phyloP scores from a whole-genome alignment of 2,888 invertebrate species.

The Chloromyia formosa region DNA sequence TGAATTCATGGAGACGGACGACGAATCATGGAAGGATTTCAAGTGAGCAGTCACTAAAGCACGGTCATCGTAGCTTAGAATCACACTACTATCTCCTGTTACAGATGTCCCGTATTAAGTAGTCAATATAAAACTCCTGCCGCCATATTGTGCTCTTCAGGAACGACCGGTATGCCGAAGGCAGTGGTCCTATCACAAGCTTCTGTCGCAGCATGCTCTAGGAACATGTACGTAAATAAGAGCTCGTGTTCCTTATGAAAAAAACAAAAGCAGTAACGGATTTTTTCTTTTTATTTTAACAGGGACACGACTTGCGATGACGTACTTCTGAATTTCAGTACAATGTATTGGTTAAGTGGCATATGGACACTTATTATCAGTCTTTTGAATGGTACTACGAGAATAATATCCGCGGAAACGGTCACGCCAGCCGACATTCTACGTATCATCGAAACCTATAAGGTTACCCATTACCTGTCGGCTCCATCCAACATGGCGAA shows the following conservation, averaged over 20 bases:
- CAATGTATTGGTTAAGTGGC: slow-evolving; percentile 46
- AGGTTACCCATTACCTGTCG: slow-evolving; percentile 12
- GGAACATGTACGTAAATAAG: not conserved
- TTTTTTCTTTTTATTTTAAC: not conserved
- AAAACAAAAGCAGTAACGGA: not conserved
- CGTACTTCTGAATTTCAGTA: slow-evolving; percentile 41
- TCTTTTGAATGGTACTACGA: slow-evolving; percentile 44
- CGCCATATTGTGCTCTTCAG: slow-evolving; percentile 59
- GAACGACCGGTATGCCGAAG: slow-evolving; percentile 59
- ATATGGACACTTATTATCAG: slow-evolving; percentile 52
- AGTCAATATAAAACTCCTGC: slow-evolving; percentile 37
- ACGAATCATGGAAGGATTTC: not conserved
- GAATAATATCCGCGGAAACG: slow-evolving; percentile 42
- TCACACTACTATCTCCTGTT: not conserved
- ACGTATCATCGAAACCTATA: slow-evolving; percentile 44
- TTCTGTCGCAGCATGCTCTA: not conserved
- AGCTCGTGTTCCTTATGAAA: not conserved
- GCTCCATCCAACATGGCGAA: slow-evolving; percentile 24
- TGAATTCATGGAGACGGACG: not conserved
- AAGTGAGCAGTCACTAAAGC: not conserved
- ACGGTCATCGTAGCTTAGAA: too few relatives aligned
- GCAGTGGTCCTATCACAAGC: slow-evolving; percentile 56
- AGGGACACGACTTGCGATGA: not conserved
- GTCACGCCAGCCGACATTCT: slow-evolving; percentile 28
- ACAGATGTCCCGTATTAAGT: slow-evolving; percentile 29